Evolutionary conservation across 2,797 vertebrate species (phyloP), one percentile per base, ranked within the genome.

Genomic region (Pseudopleuronectes americanus): DNA sequence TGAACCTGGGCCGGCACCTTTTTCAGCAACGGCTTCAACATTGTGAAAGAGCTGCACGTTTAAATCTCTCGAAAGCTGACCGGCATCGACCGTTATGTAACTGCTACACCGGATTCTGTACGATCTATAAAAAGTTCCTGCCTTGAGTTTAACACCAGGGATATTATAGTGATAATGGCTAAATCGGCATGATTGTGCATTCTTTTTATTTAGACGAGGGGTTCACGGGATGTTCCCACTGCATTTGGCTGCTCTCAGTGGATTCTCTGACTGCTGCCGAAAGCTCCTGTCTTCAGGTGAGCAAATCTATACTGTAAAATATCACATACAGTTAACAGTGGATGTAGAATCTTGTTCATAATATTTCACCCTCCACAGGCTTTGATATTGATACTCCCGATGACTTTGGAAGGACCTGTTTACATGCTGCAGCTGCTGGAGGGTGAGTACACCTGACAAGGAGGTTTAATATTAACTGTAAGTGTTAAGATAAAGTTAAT

Each of bases 201-300:
- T 62, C n/a, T 48, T 10, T 45, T 4, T 19, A 83, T 80, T 86
- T 90, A 99, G 97, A 88, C 96, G 97, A 83, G 98, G 97, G 74
- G 92, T 97, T 91, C 97, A 99, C 78, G 97, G 97, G 81, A 99
- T 99, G 98, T 99, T 99, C 89, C 98, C 98, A 17, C 95, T 99
- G 77, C 98, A 99, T 92, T 93, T 99, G 94, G 97, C 98, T 89
- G 98, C 97, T 77, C 95, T 99, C 84, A 99, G 97, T 84, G 97
- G 97, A 71, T 99, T 99, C 93, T 99, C 97, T 52, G 97, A 98
- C 94, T 99, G 97, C 94, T 99, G 97, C 89, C 94, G 97, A 90
- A 99, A 99, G 83, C 97, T 99, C 47, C 95, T 99, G 81, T 98
- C 96, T 70, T 98, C 97, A 92, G 97, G 98, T 98, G 76, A 84